Evolutionary conservation across 2,797 vertebrate species (phyloP).

Genomic region (Coccyzus lansbergi): DNA sequence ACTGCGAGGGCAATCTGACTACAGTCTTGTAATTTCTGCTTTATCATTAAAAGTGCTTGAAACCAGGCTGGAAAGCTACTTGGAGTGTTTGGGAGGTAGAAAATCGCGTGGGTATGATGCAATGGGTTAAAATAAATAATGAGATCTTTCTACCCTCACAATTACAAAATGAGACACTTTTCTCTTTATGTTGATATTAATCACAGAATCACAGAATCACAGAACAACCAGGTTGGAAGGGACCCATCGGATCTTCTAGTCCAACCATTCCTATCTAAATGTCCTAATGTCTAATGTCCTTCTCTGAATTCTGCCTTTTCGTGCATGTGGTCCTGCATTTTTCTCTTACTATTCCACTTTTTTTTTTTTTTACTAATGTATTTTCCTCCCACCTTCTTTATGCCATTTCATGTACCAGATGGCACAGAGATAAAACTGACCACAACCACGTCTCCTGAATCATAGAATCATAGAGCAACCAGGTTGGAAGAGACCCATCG

Average conservation of each 20-base stretch:
- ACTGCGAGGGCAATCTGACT: neutral
- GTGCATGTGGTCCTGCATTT: no score
- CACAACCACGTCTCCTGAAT: neutral
- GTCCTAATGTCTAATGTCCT: no score
- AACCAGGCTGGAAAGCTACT: neutral
- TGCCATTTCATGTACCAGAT: neutral
- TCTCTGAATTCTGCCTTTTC: neutral
- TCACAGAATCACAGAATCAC: no score
- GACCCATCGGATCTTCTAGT: no score
- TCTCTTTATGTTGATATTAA: neutral
- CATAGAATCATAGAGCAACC: no score
- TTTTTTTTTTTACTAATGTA: neutral
- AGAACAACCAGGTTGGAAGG: no score
- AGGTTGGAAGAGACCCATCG: no score
- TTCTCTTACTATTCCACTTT: neutral
- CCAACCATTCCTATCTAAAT: no score
- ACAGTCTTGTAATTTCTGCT: neutral
- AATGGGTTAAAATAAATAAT: neutral
- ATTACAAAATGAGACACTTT: neutral
- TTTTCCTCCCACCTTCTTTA: neutral
- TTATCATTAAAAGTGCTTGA: neutral
- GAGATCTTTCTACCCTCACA: neutral
- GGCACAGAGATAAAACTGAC: neutral
- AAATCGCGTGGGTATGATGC: neutral
- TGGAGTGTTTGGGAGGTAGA: neutral